phyloP scores from a whole-genome alignment of 2,113 vertebrate genomes.

The Sterna hirundo region DNA sequence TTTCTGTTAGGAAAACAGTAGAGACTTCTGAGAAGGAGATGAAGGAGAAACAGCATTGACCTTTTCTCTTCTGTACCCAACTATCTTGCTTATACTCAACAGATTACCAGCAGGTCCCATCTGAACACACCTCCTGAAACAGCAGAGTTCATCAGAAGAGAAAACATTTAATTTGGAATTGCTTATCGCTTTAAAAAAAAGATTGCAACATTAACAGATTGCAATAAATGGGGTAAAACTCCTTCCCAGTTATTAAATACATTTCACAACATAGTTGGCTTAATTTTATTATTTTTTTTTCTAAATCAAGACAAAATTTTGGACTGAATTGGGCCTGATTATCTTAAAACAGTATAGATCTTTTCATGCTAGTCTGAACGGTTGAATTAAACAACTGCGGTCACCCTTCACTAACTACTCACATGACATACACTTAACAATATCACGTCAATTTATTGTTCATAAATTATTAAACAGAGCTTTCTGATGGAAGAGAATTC shows the following conservation, averaged over 20 bases:
- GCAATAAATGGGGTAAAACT: neutral
- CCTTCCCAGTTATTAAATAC: neutral
- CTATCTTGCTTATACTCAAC: neutral
- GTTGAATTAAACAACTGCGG: neutral
- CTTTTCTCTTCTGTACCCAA: neutral
- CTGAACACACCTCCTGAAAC: neutral
- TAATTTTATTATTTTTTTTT: neutral
- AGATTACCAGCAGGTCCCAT: neutral
- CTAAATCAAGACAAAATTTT: neutral
- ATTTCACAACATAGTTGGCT: neutral
- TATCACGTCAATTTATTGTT: neutral
- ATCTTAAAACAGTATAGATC: neutral
- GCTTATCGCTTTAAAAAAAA: neutral
- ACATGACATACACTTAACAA: neutral
- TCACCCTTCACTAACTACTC: neutral
- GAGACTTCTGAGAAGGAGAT: neutral
- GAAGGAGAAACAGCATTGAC: neutral
- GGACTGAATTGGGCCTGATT: neutral
- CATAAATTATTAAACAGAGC: neutral
- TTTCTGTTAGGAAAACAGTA: neutral
- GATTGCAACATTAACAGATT: neutral
- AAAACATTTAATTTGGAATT: neutral
- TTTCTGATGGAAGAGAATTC: neutral
- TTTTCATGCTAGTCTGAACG: neutral
- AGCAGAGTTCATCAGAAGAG: neutral